Conservation (phyloP, 35 echinoderm and acorn worm species). For the Apostichopus californicus region DNA sequence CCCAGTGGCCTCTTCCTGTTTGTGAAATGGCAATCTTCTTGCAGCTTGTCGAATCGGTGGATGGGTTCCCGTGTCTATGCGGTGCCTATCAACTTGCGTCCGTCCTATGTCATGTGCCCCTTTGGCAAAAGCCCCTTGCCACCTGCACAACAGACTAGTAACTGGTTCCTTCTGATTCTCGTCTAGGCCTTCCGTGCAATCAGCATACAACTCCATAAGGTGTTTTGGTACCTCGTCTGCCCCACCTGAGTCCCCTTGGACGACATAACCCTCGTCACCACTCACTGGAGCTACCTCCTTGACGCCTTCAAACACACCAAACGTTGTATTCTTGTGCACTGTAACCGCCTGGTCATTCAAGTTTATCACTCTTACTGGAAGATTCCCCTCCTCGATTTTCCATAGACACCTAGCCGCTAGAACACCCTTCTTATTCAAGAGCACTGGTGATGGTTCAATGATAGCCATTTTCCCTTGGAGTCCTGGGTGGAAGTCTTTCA, state of each 20-base stretch:
- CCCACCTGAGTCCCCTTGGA: background rate
- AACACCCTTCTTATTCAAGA: slow-evolving; percentile 2
- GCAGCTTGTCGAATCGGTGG: slow-evolving; percentile 41
- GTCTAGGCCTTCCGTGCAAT: background rate
- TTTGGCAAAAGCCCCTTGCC: slow-evolving; percentile 47
- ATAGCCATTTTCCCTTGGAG: background rate
- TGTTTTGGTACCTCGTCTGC: background rate
- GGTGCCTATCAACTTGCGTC: slow-evolving; percentile 40
- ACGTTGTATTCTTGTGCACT: background rate
- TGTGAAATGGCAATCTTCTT: background rate
- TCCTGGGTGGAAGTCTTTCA: background rate
- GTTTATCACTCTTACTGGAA: slow-evolving; percentile 22
- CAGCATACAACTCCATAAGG: slow-evolving; percentile 2
- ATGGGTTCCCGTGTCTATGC: slow-evolving; percentile 45
- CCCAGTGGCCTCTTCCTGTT: slow-evolving; percentile 47
- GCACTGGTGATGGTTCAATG: background rate
- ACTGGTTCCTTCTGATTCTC: slow-evolving; percentile 13
- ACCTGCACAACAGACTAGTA: slow-evolving; percentile 7
- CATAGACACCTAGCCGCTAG: background rate
- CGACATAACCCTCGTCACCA: slow-evolving; percentile 6
- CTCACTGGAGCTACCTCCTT: slow-evolving; percentile 26
- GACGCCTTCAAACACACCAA: slow-evolving; percentile 36
- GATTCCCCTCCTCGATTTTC: background rate
- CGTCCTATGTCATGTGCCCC: slow-evolving; percentile 45
- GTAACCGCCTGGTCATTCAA: background rate